Percentiles rank a stretch among this genome's conserved stretches.
Evolutionary conservation across 2,113 vertebrate species (phyloP).

Genomic region (Lophochroa leadbeateri): DNA sequence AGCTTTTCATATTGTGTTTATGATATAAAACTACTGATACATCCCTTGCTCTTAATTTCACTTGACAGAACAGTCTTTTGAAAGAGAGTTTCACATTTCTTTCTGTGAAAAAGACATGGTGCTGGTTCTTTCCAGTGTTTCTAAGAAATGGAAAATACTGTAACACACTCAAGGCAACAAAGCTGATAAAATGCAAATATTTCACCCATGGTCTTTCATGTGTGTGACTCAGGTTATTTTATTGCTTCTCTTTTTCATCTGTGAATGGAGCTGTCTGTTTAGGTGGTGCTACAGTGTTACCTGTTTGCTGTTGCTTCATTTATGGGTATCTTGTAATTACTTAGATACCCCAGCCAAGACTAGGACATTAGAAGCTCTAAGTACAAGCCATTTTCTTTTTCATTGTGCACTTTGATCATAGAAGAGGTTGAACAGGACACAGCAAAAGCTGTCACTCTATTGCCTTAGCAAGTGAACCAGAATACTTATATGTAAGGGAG

Average conservation of each 20-base stretch:
- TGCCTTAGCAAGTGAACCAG: background rate
- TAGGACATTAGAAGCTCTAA: background rate
- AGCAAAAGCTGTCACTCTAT: background rate
- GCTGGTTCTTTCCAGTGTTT: background rate
- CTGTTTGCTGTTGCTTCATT: background rate
- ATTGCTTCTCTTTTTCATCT: background rate
- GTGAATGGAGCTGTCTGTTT: background rate
- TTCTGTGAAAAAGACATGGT: background rate
- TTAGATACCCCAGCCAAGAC: background rate
- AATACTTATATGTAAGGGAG: background rate
- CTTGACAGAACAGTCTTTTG: background rate
- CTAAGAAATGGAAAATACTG: background rate
- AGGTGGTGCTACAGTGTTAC: background rate
- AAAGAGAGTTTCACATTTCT: background rate
- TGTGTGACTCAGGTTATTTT: background rate
- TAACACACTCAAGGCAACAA: background rate
- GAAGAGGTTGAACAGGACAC: background rate
- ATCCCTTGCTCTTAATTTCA: background rate
- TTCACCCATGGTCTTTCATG: background rate
- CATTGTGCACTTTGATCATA: background rate
- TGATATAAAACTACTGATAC: background rate
- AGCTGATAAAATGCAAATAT: background rate
- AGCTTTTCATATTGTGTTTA: background rate
- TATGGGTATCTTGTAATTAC: background rate
- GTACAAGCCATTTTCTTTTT: background rate